Base-by-base conservation (phyloP, 2,113 vertebrate genomes). In the Nipponia nippon region DNA sequence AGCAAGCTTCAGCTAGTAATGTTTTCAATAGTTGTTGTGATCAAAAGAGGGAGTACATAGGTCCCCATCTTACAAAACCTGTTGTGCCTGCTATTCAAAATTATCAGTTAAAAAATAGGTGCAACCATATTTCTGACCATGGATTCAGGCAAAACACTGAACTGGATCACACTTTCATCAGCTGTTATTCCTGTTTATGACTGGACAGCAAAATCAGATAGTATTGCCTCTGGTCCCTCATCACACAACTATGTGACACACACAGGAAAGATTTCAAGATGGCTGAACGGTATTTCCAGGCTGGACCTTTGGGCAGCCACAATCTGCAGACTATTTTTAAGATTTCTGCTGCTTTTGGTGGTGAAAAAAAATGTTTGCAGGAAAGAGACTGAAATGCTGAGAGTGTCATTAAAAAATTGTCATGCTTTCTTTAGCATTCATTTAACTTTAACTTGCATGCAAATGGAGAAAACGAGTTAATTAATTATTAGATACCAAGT, bases 11-110 rank as follows among this genome's bases (percentile, higher is more conserved):
- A 70, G 47, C 67, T 66, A 30, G 25, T 2, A 4, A 59, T 22
- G 14, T 49, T 93, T 67, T 67, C 62, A 50, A 38, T 4, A n/a
- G 82, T 32, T 88, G 29, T 3, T 66, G 73, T 49, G 47, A 59
- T 72, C 44, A 77, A 89, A 83, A 56, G 26, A 18, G 16, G 21
- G 32, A 76, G 14, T 4, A 53, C 0, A 0, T 0, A 32, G 11
- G 2, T 52, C 25, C 32, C 18, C 50, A 2, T 16, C 47, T 53
- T 65, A 86, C 40, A 58, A 59, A 84, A 66, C 10, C 27, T 49
- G 16, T 22, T 1, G 0, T 42, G 20, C 1, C 19, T 44, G 27
- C 34, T 36, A 38, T 36, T 70, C 50, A 46, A 46, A 82, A 50
- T 30, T 29, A 58, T 46, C 16, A 55, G 18, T 13, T 50, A 70